Evolutionary conservation across 1,140 invertebrate species (phyloP), one percentile per base, ranked within the genome.

Genomic region (Sitophilus oryzae): DNA sequence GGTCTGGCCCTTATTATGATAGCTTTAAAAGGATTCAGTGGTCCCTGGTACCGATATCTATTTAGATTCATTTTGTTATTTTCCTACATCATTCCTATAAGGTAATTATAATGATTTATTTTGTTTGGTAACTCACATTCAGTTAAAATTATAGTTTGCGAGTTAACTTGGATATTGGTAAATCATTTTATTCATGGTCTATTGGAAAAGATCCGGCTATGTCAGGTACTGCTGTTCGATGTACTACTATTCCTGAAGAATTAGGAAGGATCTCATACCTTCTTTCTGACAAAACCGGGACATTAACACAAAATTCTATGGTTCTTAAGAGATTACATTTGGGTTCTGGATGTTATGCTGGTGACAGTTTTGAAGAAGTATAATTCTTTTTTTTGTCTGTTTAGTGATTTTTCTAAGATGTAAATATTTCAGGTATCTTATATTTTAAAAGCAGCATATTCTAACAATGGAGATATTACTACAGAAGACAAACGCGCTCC

Each of bases 221-320:
- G 58, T 81, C 85, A 40, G 93, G 91, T 2, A 97, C 94, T 0
- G 91, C 97, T n/a, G 95, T 97, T 47, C 79, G 97, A n/a, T 96
- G 91, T 36, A 98, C 94, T 0, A 99, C 96, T 1, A 99, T 99
- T 62, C 93, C 96, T 0, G 97, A 99, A 76, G 96, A 99, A 74
- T 73, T 97, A n/a, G 95, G 95, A 0, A 76, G 96, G 42, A 95
- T 99, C 61, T 90, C 89, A 1, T 99, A 98, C 73, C 76, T 99
- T 38, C 73, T 99, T 1, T 93, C 91, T 0, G 97, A 99, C 71
- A 99, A 99, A 77, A 99, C 96, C 0, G 97, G 96, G 3, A 99
- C 97, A 0, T 75, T 99, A 3, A 99, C 97, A 0, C 93, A 97
- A 73, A 99, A 99, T 75, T 94, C 96, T 70, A 99, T 99, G 97